These are phyloP conservation scores for Helicolenus hilgendorfi DNA, from an alignment of 2,797 vertebrate genomes.

Conservation along the genomic window DNA sequence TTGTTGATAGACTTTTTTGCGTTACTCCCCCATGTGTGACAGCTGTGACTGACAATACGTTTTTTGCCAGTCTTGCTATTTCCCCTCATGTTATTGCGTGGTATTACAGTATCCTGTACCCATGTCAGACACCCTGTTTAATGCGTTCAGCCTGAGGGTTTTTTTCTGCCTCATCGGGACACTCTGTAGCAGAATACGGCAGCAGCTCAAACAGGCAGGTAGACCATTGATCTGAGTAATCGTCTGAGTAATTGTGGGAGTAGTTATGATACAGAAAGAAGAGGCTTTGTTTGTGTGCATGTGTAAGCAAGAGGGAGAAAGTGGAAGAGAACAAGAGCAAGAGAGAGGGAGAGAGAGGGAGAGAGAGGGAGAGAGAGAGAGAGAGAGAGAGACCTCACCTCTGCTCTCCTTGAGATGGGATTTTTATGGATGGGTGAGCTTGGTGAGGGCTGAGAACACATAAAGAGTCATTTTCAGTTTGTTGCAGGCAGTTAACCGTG, in stretches of 20 bases:
- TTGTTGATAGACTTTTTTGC: conserved; percentile 77
- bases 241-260: conserved; percentile 91
- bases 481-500: conserved; percentile 88
- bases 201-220: conserved; percentile 82
- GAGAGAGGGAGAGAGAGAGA: conserved; percentile 71
- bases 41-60: conserved; percentile 82
- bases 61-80: conserved; percentile 80
- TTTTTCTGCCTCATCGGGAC: conserved; percentile 77
- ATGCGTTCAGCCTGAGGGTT: conserved; percentile 81
- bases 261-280: conserved; percentile 90
- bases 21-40: conserved; percentile 80
- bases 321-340: conserved; percentile 42
- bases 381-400: conserved; percentile 88
- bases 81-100: conserved; percentile 80
- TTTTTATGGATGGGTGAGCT: conserved; percentile 91
- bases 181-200: conserved; percentile 67
- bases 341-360: conserved; percentile 29
- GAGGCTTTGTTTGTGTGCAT: conserved; percentile 79
- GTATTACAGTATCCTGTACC: conserved; percentile 81
- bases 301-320: conserved; percentile 73
- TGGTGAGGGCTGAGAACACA: conserved; percentile 90
- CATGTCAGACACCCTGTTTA: conserved; percentile 85
- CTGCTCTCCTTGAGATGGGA: conserved; percentile 92
- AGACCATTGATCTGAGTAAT: conserved; percentile 91
- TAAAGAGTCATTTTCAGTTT: conserved; percentile 90